Conservation (phyloP, 2,113 vertebrate species). For the Numida meleagris region DNA sequence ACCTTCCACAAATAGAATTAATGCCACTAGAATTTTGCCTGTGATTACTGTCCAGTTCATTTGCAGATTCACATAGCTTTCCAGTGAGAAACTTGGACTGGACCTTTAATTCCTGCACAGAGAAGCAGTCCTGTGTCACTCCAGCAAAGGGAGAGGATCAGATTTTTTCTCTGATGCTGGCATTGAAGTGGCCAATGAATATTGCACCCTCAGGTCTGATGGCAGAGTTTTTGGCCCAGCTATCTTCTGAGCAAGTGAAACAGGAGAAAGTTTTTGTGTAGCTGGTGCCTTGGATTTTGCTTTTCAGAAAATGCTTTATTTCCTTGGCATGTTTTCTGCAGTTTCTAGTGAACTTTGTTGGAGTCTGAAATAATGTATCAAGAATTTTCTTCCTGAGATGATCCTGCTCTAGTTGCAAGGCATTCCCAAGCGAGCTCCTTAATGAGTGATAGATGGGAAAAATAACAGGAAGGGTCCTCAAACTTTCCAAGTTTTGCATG, state of each 20-base stretch:
- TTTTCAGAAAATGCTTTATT: conserved; percentile 54
- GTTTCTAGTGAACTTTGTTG: background rate
- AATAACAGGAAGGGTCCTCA: conserved; percentile 56
- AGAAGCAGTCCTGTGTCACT: conserved; percentile 20
- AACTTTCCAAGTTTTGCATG: conserved; percentile 51
- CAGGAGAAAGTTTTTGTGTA: conserved; percentile 23
- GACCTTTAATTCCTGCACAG: conserved; percentile 34
- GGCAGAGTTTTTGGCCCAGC: conserved; percentile 49
- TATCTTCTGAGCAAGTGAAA: conserved; percentile 35
- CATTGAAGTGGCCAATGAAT: conserved; percentile 12
- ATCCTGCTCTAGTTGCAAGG: conserved; percentile 35
- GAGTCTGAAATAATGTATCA: conserved; percentile 24
- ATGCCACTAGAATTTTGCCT: background rate
- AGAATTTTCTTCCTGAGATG: conserved; percentile 51
- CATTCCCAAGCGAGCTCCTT: conserved; percentile 36
- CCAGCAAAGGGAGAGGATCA: background rate
- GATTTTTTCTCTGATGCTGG: conserved; percentile 39
- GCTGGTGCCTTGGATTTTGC: conserved; percentile 43
- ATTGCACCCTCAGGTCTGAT: background rate
- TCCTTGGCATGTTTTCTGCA: conserved; percentile 45
- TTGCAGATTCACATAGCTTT: conserved; percentile 42
- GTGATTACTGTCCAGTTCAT: conserved; percentile 18
- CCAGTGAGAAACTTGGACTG: conserved; percentile 35
- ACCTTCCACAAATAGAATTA: background rate
- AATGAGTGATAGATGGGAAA: conserved; percentile 61